These are phyloP conservation scores for Chaetodon trifascialis DNA, from an alignment of 2,113 vertebrate species.

Conservation along the genomic window DNA sequence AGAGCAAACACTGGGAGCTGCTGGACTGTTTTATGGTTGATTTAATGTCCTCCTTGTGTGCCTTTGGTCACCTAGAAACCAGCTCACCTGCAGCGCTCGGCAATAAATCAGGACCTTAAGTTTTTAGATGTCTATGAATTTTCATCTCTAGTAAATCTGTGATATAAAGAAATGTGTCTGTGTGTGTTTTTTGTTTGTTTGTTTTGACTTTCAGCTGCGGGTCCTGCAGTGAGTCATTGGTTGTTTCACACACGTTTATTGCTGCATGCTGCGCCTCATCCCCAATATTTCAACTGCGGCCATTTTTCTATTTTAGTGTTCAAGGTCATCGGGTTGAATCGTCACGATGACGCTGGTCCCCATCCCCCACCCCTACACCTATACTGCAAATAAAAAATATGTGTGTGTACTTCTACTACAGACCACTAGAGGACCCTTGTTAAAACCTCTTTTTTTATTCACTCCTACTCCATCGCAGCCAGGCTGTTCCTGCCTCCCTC, in stretches of 20 bases:
- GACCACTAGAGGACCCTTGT: slow-evolving; percentile 73
- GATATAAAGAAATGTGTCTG: slow-evolving; percentile 3
- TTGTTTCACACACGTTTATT: not conserved
- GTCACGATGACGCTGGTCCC: slow-evolving; percentile 67
- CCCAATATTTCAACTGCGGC: slow-evolving; percentile 5
- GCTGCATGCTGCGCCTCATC: slow-evolving; percentile 7
- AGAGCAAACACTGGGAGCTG: not conserved
- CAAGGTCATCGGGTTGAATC: slow-evolving; percentile 73
- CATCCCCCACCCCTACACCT: slow-evolving; percentile 43
- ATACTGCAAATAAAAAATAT: slow-evolving; percentile 36
- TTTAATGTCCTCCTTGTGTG: slow-evolving; percentile 39
- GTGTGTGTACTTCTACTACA: slow-evolving; percentile 62
- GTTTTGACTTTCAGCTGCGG: not conserved
- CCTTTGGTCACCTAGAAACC: slow-evolving; percentile 33
- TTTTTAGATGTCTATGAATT: not conserved
- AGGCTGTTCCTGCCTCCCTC: slow-evolving; percentile 6
- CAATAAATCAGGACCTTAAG: not conserved
- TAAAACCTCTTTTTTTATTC: slow-evolving; percentile 20
- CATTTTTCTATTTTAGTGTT: slow-evolving; percentile 63
- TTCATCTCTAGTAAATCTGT: slow-evolving; percentile 17
- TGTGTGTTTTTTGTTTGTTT: no score
- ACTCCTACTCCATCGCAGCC: slow-evolving; percentile 40
- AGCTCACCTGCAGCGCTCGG: slow-evolving; percentile 7
- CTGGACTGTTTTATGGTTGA: slow-evolving; percentile 20
- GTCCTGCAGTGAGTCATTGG: not conserved